A percentile compares a stretch with the other conserved stretches of the same genome.
Conservation (phyloP, 2,888 invertebrate genomes). For the Nemurella pictetii region DNA sequence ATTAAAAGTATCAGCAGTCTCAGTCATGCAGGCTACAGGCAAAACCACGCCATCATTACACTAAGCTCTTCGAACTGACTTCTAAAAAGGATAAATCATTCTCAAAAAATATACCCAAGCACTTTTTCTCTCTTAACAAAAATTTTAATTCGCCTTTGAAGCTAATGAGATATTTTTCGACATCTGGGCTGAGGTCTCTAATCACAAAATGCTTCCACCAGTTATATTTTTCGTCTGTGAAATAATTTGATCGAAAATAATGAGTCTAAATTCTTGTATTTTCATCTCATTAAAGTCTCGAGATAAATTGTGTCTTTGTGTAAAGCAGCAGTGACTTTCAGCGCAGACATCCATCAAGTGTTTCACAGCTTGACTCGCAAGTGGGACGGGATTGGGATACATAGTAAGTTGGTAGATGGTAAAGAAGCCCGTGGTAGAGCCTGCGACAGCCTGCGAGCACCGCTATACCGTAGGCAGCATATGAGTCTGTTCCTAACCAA, state of each 20-base stretch:
- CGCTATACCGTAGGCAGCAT: too few relatives aligned
- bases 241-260: conserved; percentile 8
- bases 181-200: too few relatives aligned
- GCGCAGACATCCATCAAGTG: not conserved
- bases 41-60: not conserved
- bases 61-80: not conserved
- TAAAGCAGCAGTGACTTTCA: conserved; percentile 7
- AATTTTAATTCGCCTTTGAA: not conserved
- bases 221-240: not conserved
- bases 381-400: too few relatives aligned
- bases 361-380: not conserved
- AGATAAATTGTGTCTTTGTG: not conserved
- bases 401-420: too few relatives aligned
- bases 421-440: too few relatives aligned
- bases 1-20: not conserved
- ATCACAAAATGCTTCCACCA: not conserved
- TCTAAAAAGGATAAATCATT: not conserved
- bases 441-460: too few relatives aligned
- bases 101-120: not conserved
- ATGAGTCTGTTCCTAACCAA: not conserved
- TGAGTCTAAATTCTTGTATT: not conserved
- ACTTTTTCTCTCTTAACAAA: not conserved
- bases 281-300: not conserved
- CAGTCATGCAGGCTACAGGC: not conserved
- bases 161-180: not conserved